These are phyloP conservation scores for Nerophis lumbriciformis DNA, from an alignment of 2,113 vertebrate genomes.

Conservation along the genomic window DNA sequence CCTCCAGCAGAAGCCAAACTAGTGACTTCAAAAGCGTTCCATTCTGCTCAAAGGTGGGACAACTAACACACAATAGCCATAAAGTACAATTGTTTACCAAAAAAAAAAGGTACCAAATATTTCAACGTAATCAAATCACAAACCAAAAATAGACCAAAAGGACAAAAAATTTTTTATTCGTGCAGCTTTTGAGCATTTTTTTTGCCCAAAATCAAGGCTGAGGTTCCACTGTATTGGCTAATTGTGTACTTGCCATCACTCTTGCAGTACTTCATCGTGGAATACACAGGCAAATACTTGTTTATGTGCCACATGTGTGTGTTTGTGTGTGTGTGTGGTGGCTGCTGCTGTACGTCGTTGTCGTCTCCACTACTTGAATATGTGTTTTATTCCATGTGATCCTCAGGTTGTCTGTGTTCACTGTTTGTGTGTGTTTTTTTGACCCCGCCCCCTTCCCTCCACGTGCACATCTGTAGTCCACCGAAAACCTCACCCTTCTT, in stretches of 20 bases:
- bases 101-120: neutral
- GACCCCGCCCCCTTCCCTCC: neutral
- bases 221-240: neutral
- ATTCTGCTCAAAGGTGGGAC: too few species aligned
- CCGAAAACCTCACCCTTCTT: too few species aligned
- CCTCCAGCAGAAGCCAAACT: too few species aligned
- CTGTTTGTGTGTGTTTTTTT: conserved; percentile 62
- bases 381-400: conserved; percentile 80
- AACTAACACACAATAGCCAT: too few species aligned
- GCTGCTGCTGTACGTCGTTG: conserved; percentile 87
- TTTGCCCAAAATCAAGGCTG: too few species aligned
- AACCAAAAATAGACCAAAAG: neutral
- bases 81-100: too few species aligned
- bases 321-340: conserved; percentile 77
- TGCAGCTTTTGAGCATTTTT: too few species aligned
- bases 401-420: conserved; percentile 95
- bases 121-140: neutral
- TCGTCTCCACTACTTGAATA: conserved; percentile 96
- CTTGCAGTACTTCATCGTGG: conserved; percentile 76
- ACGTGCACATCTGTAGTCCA: neutral
- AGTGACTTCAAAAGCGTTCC: too few species aligned
- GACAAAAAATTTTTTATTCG: too few species aligned
- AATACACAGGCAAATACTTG: conserved; percentile 78
- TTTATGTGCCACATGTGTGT: conserved; percentile 65
- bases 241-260: too few species aligned